phyloP scores from a whole-genome alignment of 2,113 vertebrate genomes.

The Carassius auratus region DNA sequence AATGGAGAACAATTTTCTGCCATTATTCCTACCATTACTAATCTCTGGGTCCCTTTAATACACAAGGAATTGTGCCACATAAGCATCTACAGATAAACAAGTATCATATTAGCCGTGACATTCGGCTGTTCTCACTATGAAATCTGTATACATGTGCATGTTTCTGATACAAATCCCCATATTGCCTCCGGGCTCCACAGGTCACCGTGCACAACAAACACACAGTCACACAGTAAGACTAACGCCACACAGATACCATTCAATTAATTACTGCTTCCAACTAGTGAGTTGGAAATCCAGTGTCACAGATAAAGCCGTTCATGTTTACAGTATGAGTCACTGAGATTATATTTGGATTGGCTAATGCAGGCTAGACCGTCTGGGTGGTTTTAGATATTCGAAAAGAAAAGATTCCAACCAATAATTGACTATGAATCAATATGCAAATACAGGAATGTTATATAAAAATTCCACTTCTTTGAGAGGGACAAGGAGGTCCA shows the following conservation, averaged over 20 bases:
- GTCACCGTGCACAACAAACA: constrained; percentile 27
- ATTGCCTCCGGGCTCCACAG: constrained; percentile 25
- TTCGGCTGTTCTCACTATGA: constrained; percentile 42
- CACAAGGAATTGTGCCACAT: constrained; percentile 30
- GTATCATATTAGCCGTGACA: constrained; percentile 42
- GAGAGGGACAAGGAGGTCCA: background rate
- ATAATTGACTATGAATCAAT: constrained; percentile 24
- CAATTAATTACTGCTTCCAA: constrained; percentile 27
- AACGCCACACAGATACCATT: constrained; percentile 19
- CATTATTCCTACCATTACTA: constrained; percentile 46
- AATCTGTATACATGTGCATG: constrained; percentile 46
- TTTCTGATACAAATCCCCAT: constrained; percentile 48
- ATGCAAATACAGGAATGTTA: constrained; percentile 12
- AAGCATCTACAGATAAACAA: constrained; percentile 50
- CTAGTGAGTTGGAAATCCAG: constrained; percentile 25
- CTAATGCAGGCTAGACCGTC: constrained; percentile 3
- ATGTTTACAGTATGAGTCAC: constrained; percentile 44
- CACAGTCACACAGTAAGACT: constrained; percentile 4
- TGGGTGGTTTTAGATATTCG: constrained; percentile 27
- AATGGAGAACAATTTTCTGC: background rate
- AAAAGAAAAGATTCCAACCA: constrained; percentile 39
- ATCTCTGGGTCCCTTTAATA: constrained; percentile 48
- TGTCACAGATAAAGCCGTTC: constrained; percentile 28
- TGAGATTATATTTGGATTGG: constrained; percentile 23
- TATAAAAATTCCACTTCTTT: background rate